Evolutionary conservation across 1,140 invertebrate genomes (phyloP).

Genomic region (Mamestra configurata): DNA sequence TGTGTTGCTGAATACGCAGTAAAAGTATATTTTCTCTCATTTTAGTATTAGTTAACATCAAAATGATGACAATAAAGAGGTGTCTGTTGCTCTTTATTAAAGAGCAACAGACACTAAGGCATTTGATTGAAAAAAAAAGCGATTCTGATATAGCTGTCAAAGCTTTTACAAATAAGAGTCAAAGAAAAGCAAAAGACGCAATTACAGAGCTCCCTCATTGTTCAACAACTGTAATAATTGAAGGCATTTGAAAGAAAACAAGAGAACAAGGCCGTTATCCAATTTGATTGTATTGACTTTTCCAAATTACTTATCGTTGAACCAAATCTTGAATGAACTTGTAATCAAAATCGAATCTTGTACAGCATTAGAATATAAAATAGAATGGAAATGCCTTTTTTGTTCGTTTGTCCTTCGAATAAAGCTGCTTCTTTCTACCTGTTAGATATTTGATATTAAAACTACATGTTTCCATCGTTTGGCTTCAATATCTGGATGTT

Average conservation of each 20-base stretch:
- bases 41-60: not conserved
- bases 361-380: conserved; percentile 29
- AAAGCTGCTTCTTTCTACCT: conserved; percentile 50
- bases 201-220: conserved; percentile 25
- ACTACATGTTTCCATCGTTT: not conserved
- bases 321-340: conserved; percentile 45
- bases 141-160: not conserved
- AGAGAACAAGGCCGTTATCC: conserved; percentile 38
- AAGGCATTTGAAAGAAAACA: conserved; percentile 42
- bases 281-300: conserved; percentile 51
- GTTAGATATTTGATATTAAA: not conserved
- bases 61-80: not conserved
- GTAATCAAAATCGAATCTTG: conserved; percentile 50
- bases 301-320: conserved; percentile 48
- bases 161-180: not conserved
- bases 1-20: not conserved
- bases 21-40: not conserved
- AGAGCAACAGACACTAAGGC: not conserved
- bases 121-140: not conserved
- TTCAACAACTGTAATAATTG: conserved; percentile 48
- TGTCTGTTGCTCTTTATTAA: not conserved
- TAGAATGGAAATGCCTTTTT: conserved; percentile 50
- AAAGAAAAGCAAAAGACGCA: conserved; percentile 17
- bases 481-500: not conserved
- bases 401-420: conserved; percentile 74